Evolutionary conservation across 2,113 vertebrate genomes (phyloP), one percentile per base, ranked within the genome.

Genomic region (Hassar affinis): DNA sequence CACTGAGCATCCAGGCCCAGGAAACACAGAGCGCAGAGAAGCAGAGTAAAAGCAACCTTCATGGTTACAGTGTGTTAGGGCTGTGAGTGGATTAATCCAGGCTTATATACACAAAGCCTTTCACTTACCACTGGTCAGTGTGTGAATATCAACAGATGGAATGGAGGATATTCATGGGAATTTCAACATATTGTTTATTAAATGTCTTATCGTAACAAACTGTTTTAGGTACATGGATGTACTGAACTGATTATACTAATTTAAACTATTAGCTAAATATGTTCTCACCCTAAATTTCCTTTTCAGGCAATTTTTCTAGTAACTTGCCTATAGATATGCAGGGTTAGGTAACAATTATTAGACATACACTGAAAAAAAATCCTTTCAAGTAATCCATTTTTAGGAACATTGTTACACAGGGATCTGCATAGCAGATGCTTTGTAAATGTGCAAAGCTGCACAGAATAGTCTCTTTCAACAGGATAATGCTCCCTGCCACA

Each of bases 1-100:
- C 95, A 95, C 56, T 88, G 49, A 0, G 90, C 93, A 0, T n/a
- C 38, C 27, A 27, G 88, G 2, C 56, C 49, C 4, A 35, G 68
- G 15, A 89, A 79, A 86, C 86, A 91, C 64, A 89, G 51, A 68
- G 86, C 78, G 3, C 79, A 61, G 45, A 87, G 56, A 14, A 91
- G 83, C 14, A 89, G n/a, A 71, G 79, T 64, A 8, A 62, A 30
- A 9, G 82, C 30, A 27, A 42, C 66, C 86, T 85, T 91, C 88
- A 90, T 91, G 74, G 42, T 85, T 78, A 64, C 77, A 35, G 85
- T 20, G 0, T 27, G 30, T 12, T 51, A 27, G 54, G 6, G 20
- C 62, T 62, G 76, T 38, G 51, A 68, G 42, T 33, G 54, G 1
- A 7, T 68, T 69, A 5, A 52, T 25, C 25, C 59, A 42, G 6